Evolutionary conservation across 2,797 vertebrate genomes (phyloP), one percentile per base, ranked within the genome.

Genomic region (Pipistrellus pipistrellus): DNA sequence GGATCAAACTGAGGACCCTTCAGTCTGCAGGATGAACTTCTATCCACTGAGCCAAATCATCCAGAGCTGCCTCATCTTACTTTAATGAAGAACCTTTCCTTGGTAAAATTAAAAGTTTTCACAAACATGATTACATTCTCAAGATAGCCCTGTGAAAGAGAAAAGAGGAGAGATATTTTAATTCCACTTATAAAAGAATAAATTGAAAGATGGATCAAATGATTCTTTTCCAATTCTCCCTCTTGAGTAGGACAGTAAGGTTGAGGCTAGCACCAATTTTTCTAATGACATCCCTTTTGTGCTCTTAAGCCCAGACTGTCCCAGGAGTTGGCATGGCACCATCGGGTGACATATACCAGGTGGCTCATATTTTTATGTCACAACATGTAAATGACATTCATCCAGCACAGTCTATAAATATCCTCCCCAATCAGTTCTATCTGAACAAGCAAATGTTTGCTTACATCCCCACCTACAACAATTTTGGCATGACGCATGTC

Each of bases 301-400:
- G 18, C 77, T 93, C 88, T 15, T 48, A 57, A 71, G 64, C 35
- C 30, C 69, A 48, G 32, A 48, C 53, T 82, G 0, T 75, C 85
- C 69, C 32, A 41, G 48, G 51, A 77, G 30, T 71, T 96, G 75
- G 72, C 92, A 64, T 55, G 72, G 68, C 48, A 69, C 51, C 3
- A 2, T 59, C 15, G 8, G 44, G 53, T 91, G 72, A 48, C 69
- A 87, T 80, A 85, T 35, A 88, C 88, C 78, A 96, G 51, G 84
- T 96, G 86, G 73, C 64, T 96, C 46, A 46, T 88, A 80, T 94
- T 88, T 96, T 72, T 62, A 77, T 83, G 80, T 97, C 44, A 57
- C 32, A 55, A 93, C 78, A 93, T 95, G 44, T 96, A 80, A 97
- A 93, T 94, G 75, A 85, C n/a, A 95, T 97, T 95, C 95, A 95